Conservation (phyloP, 2,113 vertebrate genomes). For the Xiphophorus hellerii region DNA sequence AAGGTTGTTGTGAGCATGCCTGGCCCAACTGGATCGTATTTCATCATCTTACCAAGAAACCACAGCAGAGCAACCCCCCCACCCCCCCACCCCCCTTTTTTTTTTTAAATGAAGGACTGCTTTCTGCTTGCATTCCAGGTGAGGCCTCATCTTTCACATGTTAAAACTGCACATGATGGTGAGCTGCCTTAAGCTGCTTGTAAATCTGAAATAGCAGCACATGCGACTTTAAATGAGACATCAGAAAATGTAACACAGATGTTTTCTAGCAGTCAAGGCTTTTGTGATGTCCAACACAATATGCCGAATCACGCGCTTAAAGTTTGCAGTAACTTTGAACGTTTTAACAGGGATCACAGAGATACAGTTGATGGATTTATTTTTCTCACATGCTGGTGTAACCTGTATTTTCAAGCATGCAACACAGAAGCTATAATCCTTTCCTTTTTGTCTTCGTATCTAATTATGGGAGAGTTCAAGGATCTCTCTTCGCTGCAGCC, state of each 20-base stretch:
- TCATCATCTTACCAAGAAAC: slow-evolving; percentile 11
- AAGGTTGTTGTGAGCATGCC: neutral
- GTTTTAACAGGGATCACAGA: slow-evolving; percentile 46
- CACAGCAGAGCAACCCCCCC: neutral
- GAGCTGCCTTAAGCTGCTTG: slow-evolving; percentile 19
- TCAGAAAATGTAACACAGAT: slow-evolving; percentile 47
- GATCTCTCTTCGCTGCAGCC: slow-evolving; percentile 53
- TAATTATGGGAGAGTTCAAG: slow-evolving; percentile 54
- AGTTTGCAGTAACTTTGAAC: slow-evolving; percentile 54
- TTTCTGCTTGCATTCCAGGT: slow-evolving; percentile 8
- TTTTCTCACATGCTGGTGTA: slow-evolving; percentile 46
- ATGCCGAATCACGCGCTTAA: slow-evolving; percentile 48
- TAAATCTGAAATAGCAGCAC: slow-evolving; percentile 36
- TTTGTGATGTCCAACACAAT: slow-evolving; percentile 52
- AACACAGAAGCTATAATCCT: slow-evolving; percentile 30
- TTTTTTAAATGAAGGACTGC: slow-evolving; percentile 2
- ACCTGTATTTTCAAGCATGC: slow-evolving; percentile 41
- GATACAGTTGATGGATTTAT: slow-evolving; percentile 43
- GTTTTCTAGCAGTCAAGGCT: slow-evolving; percentile 24
- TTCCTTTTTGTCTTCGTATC: slow-evolving; percentile 48
- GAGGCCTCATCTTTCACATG: neutral
- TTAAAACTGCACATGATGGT: slow-evolving; percentile 15
- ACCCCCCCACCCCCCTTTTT: no score
- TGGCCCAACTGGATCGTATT: neutral
- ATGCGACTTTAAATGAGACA: slow-evolving; percentile 41